Evolutionary conservation across 2,888 invertebrate genomes (phyloP).

Genomic region (Latrodectus elegans): DNA sequence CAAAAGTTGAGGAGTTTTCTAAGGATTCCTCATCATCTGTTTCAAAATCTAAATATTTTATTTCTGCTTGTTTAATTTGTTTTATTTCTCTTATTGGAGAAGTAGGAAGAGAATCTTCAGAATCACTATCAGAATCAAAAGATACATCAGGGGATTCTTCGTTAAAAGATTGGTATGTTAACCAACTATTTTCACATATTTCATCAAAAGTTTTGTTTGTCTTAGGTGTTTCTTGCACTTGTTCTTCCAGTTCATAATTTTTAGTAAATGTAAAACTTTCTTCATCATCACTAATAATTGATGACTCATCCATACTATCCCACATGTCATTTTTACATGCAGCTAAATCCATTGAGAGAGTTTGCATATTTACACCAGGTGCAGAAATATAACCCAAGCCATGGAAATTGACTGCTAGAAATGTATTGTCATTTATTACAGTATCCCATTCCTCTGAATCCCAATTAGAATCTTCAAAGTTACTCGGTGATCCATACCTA

Average conservation of each 20-base stretch:
- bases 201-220: constrained; percentile 34
- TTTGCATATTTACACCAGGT: constrained; percentile 71
- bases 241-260: constrained; percentile 71
- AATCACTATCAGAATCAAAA: background rate
- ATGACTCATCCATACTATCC: constrained; percentile 71
- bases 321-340: constrained; percentile 70
- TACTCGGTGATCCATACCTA: constrained; percentile 72
- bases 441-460: constrained; percentile 71
- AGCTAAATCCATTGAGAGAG: constrained; percentile 71
- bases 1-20: background rate
- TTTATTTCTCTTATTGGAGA: constrained; percentile 21
- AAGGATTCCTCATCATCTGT: background rate
- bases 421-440: constrained; percentile 55
- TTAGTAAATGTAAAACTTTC: constrained; percentile 11
- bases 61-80: constrained; percentile 35
- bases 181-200: constrained; percentile 50
- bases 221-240: constrained; percentile 70
- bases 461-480: constrained; percentile 72
- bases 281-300: constrained; percentile 64
- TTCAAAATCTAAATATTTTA: constrained; percentile 30
- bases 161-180: constrained; percentile 40
- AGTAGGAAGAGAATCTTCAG: background rate
- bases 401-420: constrained; percentile 64
- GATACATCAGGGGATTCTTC: constrained; percentile 11
- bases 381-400: constrained; percentile 71